Base-by-base conservation (phyloP, 2,888 invertebrate genomes). In the Ormyrus thymus region DNA sequence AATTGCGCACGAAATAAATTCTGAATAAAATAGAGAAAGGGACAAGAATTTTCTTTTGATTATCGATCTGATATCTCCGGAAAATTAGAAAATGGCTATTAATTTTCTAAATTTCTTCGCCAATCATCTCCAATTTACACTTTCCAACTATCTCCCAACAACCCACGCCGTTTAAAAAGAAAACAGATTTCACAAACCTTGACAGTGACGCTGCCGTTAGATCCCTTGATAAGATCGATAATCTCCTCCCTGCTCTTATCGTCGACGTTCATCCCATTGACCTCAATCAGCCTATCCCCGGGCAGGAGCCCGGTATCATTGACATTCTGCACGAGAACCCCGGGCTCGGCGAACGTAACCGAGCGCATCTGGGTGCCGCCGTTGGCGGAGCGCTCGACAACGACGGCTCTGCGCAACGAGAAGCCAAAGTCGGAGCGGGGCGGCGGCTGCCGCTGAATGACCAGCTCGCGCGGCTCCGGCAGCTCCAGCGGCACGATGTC, bases 391-490 rank as follows among this genome's bases (percentile, higher is more conserved):
- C 95, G 92, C 87, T 96, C 94, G 82, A 97, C 93, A 65, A 97
- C 94, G 89, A 96, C 95, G 3, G 97, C 97, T 85, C 97, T 93
- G 7, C 98, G 93, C 82, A 98, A 91, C 81, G 97, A 97, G 87
- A 98, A 98, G 0, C 98, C 98, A 88, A 98, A 98, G 90, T 98
- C 98, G 83, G 96, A 96, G 76, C 96, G 92, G 0, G 97, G 96
- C 61, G 95, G 94, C 83, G 95, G 95, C 86, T 96, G 96, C 4
- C 96, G 91, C 83, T 94, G 94, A 82, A 98, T 95, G 0, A 93
- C 93, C 70, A 98, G 90, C 68, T 94, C 92, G 82, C 97, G 92
- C 1, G 97, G 94, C 80, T 93, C 92, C 6, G 95, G 95, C 77
- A 95, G 89, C 83, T 92, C 92, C 81, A 95, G 91, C 48, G 94